Percentiles rank a stretch among this genome's conserved stretches.
phyloP scores from a whole-genome alignment of 2,888 invertebrate species.

The Eristalis intricaria region DNA sequence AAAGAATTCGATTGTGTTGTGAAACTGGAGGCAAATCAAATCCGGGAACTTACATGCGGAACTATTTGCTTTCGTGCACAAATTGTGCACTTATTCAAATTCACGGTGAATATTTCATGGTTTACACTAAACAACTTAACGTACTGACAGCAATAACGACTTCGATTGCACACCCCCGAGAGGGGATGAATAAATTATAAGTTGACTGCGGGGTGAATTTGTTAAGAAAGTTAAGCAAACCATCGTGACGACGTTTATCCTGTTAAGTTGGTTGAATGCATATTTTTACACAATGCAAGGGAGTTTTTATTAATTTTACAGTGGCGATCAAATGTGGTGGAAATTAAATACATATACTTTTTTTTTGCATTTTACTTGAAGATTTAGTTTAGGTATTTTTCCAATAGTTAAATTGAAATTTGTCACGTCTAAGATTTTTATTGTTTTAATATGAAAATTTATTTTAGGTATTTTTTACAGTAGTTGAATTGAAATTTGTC shows the following conservation, averaged over 20 bases:
- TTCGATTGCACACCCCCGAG: not conserved
- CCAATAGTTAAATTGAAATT: too few relatives aligned
- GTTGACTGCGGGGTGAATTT: not conserved
- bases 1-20: not conserved
- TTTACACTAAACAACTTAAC: not conserved
- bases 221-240: conserved; percentile 28
- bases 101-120: not conserved
- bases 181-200: not conserved
- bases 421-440: too few relatives aligned
- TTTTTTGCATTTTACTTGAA: too few relatives aligned
- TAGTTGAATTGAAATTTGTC: too few relatives aligned
- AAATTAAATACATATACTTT: not conserved
- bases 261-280: not conserved
- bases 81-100: not conserved
- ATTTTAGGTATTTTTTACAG: too few relatives aligned
- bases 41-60: not conserved
- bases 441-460: too few relatives aligned
- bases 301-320: not conserved
- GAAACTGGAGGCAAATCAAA: not conserved
- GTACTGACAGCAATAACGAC: not conserved
- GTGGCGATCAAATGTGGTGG: not conserved
- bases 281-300: conserved; percentile 33
- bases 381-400: too few relatives aligned
- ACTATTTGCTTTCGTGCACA: not conserved
- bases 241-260: conserved; percentile 1